phyloP scores from a whole-genome alignment of 2,888 invertebrate species.

The Melanotus villosus region DNA sequence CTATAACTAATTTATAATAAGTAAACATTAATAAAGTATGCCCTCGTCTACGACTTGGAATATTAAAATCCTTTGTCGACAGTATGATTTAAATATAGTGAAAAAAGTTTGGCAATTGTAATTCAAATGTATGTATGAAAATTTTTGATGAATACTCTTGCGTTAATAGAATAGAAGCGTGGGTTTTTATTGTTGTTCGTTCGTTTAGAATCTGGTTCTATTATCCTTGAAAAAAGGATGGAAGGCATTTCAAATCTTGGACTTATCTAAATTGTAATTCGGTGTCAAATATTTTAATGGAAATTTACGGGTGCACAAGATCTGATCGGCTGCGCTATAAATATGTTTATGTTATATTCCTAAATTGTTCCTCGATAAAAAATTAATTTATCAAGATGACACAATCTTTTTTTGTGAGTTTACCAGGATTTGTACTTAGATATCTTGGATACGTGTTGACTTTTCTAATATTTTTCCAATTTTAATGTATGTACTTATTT shows the following conservation, averaged over 20 bases:
- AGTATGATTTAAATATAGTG: not conserved
- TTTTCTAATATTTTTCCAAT: slow-evolving; percentile 1
- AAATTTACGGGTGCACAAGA: not conserved
- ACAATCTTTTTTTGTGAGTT: no score
- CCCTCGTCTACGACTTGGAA: no score
- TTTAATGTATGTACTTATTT: slow-evolving; percentile 22
- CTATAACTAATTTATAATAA: no score
- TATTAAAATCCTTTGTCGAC: slow-evolving; percentile 6
- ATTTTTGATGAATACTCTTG: not conserved
- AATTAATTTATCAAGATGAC: no score
- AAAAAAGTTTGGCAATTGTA: not conserved
- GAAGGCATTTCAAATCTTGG: not conserved
- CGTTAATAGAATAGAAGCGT: not conserved
- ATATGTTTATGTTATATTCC: no score
- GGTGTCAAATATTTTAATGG: no score
- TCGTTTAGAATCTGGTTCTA: slow-evolving; percentile 6
- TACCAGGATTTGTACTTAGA: no score
- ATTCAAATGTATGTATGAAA: slow-evolving; percentile 11
- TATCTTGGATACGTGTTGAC: slow-evolving; percentile 6
- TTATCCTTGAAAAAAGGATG: slow-evolving; percentile 14
- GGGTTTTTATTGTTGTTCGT: slow-evolving; percentile 15
- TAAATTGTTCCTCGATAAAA: no score
- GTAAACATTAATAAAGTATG: no score
- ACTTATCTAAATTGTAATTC: not conserved
- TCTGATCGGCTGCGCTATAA: no score